These are phyloP conservation scores for Metopolophium dirhodum DNA, from an alignment of 1,140 invertebrate species.

Conservation along the genomic window DNA sequence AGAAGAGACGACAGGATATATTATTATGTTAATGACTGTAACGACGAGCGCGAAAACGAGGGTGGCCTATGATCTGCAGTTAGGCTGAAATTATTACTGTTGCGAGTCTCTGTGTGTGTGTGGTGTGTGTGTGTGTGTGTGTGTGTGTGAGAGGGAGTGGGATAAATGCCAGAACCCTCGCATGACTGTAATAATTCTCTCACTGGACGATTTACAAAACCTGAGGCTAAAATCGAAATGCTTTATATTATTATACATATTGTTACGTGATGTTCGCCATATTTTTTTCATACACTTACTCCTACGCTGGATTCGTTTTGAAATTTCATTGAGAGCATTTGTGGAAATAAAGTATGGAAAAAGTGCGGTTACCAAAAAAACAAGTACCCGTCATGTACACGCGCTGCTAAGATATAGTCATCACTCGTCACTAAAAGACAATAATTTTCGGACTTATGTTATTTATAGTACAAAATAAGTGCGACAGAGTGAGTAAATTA, in stretches of 20 bases:
- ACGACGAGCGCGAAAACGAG: neutral
- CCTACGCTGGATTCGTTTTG: neutral
- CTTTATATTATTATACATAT: neutral
- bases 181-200: constrained; percentile 4
- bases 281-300: neutral
- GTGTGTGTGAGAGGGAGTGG: neutral
- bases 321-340: neutral
- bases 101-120: neutral
- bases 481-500: neutral
- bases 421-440: neutral
- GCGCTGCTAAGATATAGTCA: too few species aligned
- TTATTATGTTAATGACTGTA: constrained; percentile 36
- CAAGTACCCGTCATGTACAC: too few species aligned
- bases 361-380: neutral
- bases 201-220: constrained; percentile 10
- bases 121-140: too few species aligned
- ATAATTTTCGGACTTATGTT: neutral
- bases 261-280: neutral
- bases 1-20: neutral
- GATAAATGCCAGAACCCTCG: constrained; percentile 8
- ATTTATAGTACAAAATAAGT: neutral
- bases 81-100: neutral
- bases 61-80: constrained; percentile 23
- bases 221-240: constrained; percentile 12
- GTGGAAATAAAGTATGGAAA: neutral